Evolutionary conservation across 2,113 vertebrate species (phyloP).

Genomic region (Chrysemys picta): DNA sequence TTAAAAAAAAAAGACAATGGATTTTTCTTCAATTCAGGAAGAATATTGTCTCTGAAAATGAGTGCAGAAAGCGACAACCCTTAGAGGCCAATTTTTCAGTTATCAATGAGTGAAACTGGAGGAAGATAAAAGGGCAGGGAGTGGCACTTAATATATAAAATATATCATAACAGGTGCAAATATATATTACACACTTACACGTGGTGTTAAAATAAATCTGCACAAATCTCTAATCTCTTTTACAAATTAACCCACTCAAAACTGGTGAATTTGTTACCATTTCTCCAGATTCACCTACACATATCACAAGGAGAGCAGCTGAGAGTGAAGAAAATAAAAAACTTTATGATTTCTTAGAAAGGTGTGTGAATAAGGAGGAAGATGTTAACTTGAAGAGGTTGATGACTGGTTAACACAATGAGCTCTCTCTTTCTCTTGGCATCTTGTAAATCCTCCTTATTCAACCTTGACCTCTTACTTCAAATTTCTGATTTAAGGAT

Average conservation of each 20-base stretch:
- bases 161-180: not conserved
- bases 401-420: not conserved
- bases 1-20: not conserved
- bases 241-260: accelerated
- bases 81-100: not conserved
- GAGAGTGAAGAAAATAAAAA: not conserved
- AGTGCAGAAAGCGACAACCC: not conserved
- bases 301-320: not conserved
- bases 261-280: not conserved
- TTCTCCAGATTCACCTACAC: not conserved
- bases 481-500: not conserved
- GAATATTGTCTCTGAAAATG: not conserved
- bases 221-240: not conserved
- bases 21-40: not conserved
- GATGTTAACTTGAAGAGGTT: accelerated
- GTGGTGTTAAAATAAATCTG: not conserved
- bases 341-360: not conserved
- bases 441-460: not conserved
- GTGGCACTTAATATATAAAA: not conserved
- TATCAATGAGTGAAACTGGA: not conserved
- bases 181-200: not conserved
- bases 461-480: not conserved
- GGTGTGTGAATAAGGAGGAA: not conserved
- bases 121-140: accelerated
- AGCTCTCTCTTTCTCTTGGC: not conserved